Evolutionary conservation across 1,140 invertebrate genomes (phyloP).

Genomic region (Papilio aristodemus): DNA sequence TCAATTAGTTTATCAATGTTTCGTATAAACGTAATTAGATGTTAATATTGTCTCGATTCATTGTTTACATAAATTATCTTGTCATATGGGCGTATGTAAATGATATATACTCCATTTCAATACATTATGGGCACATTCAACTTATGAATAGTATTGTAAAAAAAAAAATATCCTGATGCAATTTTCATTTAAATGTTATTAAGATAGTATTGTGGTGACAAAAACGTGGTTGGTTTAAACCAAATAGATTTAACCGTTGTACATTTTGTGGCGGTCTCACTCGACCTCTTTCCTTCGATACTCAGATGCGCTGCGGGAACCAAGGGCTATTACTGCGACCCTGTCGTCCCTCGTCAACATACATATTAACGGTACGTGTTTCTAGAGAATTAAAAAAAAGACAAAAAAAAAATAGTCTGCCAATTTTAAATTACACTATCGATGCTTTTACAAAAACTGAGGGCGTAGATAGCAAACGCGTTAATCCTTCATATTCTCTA

Average conservation of each 20-base stretch:
- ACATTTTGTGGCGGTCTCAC: constrained; percentile 40
- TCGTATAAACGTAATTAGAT: background rate
- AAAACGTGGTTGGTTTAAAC: constrained; percentile 2
- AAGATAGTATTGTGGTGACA: background rate
- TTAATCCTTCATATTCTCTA: too few species aligned
- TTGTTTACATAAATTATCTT: constrained; percentile 18
- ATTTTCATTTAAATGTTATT: background rate
- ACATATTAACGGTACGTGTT: constrained; percentile 50
- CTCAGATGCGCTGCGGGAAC: constrained; percentile 45
- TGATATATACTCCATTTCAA: background rate
- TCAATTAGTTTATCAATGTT: background rate
- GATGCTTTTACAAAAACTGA: too few species aligned
- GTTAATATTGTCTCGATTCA: background rate
- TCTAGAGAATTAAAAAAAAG: constrained; percentile 5
- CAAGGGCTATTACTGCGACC: constrained; percentile 64
- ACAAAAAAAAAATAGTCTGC: background rate
- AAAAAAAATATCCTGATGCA: background rate
- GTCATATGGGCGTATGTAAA: background rate
- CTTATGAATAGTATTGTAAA: background rate
- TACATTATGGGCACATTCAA: background rate
- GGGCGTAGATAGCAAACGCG: too few species aligned
- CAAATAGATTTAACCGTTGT: too few species aligned
- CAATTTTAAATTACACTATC: background rate
- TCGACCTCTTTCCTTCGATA: constrained; percentile 52
- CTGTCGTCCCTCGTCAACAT: constrained; percentile 38